Percentiles rank a stretch among this genome's conserved stretches.
Conservation (phyloP, 2,888 invertebrate genomes). For the Uropetala carovei region DNA sequence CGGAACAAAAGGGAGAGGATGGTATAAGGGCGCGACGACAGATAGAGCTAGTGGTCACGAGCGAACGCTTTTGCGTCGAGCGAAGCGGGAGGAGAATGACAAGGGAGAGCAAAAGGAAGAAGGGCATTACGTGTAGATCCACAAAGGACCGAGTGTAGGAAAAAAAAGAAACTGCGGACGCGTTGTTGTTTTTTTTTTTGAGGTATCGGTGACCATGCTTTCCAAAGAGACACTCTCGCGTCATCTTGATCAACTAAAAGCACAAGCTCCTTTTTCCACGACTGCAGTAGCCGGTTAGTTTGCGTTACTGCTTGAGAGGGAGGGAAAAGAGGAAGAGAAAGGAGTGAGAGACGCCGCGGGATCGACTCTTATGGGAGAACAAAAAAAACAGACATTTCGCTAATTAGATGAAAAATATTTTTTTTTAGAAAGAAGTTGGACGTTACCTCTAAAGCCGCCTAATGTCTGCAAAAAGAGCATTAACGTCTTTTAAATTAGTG, state of each 20-base stretch:
- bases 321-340: not conserved
- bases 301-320: not conserved
- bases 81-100: not conserved
- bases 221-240: not conserved
- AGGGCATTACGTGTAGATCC: conserved; percentile 13
- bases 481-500: too few relatives aligned
- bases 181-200: not conserved
- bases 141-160: conserved; percentile 29
- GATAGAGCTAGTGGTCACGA: conserved; percentile 47
- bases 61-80: conserved; percentile 39
- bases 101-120: not conserved
- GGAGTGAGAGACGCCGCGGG: not conserved
- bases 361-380: too few relatives aligned
- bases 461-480: too few relatives aligned
- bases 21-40: conserved; percentile 33
- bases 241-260: conserved; percentile 29
- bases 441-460: too few relatives aligned
- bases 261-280: not conserved
- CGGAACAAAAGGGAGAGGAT: not conserved
- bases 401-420: too few relatives aligned
- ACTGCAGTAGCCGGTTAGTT: not conserved
- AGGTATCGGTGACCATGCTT: not conserved
- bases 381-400: too few relatives aligned
- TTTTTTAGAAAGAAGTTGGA: too few relatives aligned
- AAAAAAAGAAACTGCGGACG: not conserved